phyloP scores from a whole-genome alignment of 2,113 vertebrate species.

The Eretmochelys imbricata region DNA sequence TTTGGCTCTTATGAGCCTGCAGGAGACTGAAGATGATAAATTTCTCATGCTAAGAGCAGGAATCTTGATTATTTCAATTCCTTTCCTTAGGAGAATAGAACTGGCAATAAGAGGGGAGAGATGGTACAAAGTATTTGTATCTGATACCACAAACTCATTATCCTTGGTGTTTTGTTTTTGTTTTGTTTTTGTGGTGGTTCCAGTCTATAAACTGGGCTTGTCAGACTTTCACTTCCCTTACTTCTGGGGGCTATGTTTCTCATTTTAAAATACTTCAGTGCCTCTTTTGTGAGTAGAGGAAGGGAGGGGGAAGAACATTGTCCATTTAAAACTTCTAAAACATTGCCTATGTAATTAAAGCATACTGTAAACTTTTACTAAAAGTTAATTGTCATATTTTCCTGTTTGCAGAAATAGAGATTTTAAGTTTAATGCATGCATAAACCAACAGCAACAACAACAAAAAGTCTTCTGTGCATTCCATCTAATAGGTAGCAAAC shows the following conservation, averaged over 20 bases:
- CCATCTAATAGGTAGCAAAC: conserved; percentile 1
- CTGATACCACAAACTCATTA: background rate
- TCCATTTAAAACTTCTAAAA: background rate
- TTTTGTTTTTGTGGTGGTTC: background rate
- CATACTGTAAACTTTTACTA: background rate
- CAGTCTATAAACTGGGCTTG: background rate
- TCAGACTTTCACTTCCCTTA: background rate
- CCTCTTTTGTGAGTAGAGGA: background rate
- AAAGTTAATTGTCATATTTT: background rate
- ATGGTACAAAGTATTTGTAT: background rate
- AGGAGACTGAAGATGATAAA: background rate
- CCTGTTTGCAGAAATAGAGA: background rate
- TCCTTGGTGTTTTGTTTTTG: background rate
- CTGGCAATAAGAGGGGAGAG: background rate
- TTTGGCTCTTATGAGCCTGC: background rate
- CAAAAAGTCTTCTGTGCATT: background rate
- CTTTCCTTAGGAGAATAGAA: background rate
- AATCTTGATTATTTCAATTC: background rate
- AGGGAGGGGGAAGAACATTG: background rate
- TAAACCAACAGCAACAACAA: background rate
- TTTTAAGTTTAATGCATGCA: background rate
- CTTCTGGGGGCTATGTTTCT: background rate
- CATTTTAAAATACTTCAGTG: background rate
- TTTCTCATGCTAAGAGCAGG: background rate
- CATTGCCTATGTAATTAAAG: background rate